Conservation (phyloP, 53 echinoderm and acorn worm species). For the Arbacia lixula region DNA sequence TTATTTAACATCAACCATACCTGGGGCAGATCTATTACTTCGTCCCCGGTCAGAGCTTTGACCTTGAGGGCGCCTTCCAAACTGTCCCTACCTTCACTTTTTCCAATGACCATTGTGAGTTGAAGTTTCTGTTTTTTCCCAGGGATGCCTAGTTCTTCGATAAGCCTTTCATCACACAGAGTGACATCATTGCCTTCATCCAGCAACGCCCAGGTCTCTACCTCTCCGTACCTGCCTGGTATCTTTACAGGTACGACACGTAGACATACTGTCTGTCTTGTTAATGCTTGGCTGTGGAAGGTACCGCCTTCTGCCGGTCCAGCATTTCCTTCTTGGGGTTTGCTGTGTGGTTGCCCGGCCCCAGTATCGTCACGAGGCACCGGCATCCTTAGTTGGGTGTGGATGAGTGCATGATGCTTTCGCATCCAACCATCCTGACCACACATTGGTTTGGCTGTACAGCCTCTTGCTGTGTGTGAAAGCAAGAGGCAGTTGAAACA, state of each 20-base stretch:
- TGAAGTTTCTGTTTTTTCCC: constrained; percentile 35
- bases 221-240: background rate
- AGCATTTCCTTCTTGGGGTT: background rate
- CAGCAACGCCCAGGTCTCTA: constrained; percentile 56
- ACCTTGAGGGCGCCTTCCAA: constrained; percentile 54
- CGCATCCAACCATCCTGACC: background rate
- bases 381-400: background rate
- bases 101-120: constrained; percentile 48
- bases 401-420: constrained; percentile 28
- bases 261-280: constrained; percentile 19
- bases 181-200: constrained; percentile 52
- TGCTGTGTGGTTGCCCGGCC: background rate
- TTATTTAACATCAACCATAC: constrained; percentile 58
- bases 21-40: constrained; percentile 28
- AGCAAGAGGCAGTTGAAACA: constrained; percentile 64
- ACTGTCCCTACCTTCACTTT: background rate
- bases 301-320: background rate
- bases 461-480: constrained; percentile 53
- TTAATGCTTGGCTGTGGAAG: background rate
- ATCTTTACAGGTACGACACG: constrained; percentile 54
- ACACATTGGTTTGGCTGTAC: background rate
- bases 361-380: too few relatives aligned
- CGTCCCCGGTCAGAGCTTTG: constrained; percentile 7
- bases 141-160: constrained; percentile 22
- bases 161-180: constrained; percentile 41